Evolutionary conservation across 2,797 vertebrate species (phyloP).

Genomic region (Gadopsis bispinosus): DNA sequence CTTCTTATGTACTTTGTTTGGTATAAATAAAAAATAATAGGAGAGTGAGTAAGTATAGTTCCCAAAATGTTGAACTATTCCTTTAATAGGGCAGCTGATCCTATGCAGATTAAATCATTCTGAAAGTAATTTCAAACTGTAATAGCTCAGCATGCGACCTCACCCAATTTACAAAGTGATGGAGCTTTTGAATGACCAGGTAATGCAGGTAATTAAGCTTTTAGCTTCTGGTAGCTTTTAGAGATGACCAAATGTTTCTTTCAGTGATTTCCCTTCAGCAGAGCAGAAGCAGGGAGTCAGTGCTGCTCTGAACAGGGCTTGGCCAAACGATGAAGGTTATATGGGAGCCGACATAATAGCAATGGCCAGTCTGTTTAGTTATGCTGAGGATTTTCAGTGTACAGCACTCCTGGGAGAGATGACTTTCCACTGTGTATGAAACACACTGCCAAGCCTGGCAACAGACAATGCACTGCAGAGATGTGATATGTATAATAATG

Average conservation of each 20-base stretch:
- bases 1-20: too few species aligned
- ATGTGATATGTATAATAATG: constrained; percentile 77
- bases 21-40: too few species aligned
- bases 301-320: constrained; percentile 30
- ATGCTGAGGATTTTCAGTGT: constrained; percentile 61
- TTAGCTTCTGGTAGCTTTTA: constrained; percentile 9
- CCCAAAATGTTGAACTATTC: background rate
- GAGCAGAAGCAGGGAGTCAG: constrained; percentile 29
- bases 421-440: constrained; percentile 56
- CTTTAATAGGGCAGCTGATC: background rate
- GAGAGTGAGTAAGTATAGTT: background rate
- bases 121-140: background rate
- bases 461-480: constrained; percentile 68
- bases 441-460: constrained; percentile 66
- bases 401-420: constrained; percentile 62
- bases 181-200: too few species aligned
- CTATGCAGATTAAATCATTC: background rate
- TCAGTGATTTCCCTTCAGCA: constrained; percentile 40
- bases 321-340: constrained; percentile 60
- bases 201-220: too few species aligned
- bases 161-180: background rate
- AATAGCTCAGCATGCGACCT: background rate
- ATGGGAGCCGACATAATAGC: constrained; percentile 50
- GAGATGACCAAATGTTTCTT: constrained; percentile 30
- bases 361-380: constrained; percentile 67